Conservation (phyloP, 2,113 vertebrate species). For the Prolemur simus region DNA sequence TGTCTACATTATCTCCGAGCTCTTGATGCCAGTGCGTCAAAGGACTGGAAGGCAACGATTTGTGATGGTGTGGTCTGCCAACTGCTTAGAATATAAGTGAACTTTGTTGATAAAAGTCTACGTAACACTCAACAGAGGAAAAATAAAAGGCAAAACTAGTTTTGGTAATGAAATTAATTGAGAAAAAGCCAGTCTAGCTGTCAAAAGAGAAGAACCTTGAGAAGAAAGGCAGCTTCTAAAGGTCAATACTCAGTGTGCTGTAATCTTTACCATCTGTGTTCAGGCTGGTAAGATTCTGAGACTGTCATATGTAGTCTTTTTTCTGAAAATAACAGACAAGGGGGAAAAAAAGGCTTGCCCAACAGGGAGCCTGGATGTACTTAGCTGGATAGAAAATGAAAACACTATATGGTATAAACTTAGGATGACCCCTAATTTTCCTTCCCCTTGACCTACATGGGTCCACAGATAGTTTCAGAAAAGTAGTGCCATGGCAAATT, state of each 20-base stretch:
- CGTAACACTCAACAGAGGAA: conserved; percentile 73
- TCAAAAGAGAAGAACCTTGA: conserved; percentile 85
- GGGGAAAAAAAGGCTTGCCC: conserved; percentile 81
- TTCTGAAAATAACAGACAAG: conserved; percentile 86
- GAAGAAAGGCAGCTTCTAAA: conserved; percentile 85
- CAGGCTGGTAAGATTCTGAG: conserved; percentile 84
- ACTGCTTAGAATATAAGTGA: conserved; percentile 45
- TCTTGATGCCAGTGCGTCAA: conserved; percentile 28
- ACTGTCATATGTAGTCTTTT: conserved; percentile 82
- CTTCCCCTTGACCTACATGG: conserved; percentile 84
- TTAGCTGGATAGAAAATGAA: conserved; percentile 85
- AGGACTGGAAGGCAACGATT: neutral
- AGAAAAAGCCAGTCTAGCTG: conserved; percentile 83
- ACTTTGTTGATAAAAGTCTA: conserved; percentile 47
- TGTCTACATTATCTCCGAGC: neutral
- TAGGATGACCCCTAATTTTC: conserved; percentile 86
- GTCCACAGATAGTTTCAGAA: conserved; percentile 78
- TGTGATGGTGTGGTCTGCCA: conserved; percentile 27
- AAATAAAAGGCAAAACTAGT: conserved; percentile 70
- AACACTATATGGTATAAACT: conserved; percentile 85
- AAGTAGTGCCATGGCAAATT: conserved; percentile 68
- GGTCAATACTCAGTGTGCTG: conserved; percentile 85
- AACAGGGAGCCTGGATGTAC: conserved; percentile 83
- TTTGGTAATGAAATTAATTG: conserved; percentile 86
- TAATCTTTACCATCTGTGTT: conserved; percentile 89